These are phyloP conservation scores for Alviniconcha strummeri DNA, from an alignment of 2,888 invertebrate genomes.

Conservation along the genomic window DNA sequence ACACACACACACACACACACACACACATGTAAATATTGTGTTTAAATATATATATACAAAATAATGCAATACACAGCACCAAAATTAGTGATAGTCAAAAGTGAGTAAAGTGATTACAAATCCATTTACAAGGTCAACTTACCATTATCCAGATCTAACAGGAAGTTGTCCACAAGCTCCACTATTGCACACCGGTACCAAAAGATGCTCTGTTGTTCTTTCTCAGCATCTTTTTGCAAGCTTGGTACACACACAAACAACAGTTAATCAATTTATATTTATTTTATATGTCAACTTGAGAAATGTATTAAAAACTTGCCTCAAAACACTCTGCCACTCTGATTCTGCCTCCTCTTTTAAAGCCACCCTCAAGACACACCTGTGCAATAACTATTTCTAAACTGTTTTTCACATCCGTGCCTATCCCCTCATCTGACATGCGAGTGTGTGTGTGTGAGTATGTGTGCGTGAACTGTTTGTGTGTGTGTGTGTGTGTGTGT, in stretches of 20 bases:
- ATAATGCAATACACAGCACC: not conserved
- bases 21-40: not conserved
- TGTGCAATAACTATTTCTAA: not conserved
- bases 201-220: constrained; percentile 47
- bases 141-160: constrained; percentile 56
- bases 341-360: not conserved
- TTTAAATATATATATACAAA: not conserved
- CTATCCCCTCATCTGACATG: not conserved
- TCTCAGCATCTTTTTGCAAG: constrained; percentile 39
- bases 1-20: not conserved
- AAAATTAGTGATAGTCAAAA: not conserved
- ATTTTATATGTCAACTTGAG: not conserved
- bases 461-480: not conserved
- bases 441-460: not conserved
- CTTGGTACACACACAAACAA: not conserved
- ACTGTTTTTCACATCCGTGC: not conserved
- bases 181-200: constrained; percentile 49
- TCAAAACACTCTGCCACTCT: not conserved
- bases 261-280: too few relatives aligned
- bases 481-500: not conserved
- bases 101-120: not conserved
- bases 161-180: constrained; percentile 50
- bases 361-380: not conserved
- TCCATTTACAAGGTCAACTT: constrained; percentile 17
- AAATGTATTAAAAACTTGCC: not conserved